phyloP scores from a whole-genome alignment of 2,113 vertebrate genomes.

The Bufo bufo region DNA sequence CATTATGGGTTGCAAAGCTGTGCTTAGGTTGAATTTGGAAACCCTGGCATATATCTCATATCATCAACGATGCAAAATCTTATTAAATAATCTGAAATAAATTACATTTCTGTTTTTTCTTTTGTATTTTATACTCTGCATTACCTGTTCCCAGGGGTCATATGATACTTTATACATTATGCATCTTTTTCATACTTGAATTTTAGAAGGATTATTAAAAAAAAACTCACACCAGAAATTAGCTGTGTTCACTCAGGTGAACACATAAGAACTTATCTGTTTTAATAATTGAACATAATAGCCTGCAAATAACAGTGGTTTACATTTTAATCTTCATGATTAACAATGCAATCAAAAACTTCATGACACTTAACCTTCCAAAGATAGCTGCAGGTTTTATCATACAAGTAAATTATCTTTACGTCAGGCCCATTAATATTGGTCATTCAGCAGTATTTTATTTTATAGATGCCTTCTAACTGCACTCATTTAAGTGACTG shows the following conservation, averaged over 20 bases:
- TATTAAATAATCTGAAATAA: background rate
- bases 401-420: background rate
- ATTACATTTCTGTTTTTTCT: background rate
- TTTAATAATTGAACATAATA: background rate
- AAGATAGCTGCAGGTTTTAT: background rate
- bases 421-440: background rate
- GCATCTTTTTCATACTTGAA: too few relatives aligned
- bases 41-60: too few relatives aligned
- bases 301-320: background rate
- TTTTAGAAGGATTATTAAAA: too few relatives aligned
- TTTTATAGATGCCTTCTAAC: background rate
- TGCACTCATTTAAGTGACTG: background rate
- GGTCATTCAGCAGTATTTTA: conserved; percentile 3
- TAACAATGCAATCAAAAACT: background rate
- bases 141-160: too few relatives aligned
- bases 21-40: too few relatives aligned
- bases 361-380: background rate
- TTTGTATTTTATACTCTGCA: background rate
- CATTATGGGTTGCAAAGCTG: too few relatives aligned
- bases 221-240: background rate
- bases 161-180: too few relatives aligned
- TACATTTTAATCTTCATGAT: background rate
- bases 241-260: background rate
- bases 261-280: background rate
- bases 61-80: too few relatives aligned